Conservation (phyloP, 1,140 invertebrate species). For the Zaprionus lachaisei region DNA sequence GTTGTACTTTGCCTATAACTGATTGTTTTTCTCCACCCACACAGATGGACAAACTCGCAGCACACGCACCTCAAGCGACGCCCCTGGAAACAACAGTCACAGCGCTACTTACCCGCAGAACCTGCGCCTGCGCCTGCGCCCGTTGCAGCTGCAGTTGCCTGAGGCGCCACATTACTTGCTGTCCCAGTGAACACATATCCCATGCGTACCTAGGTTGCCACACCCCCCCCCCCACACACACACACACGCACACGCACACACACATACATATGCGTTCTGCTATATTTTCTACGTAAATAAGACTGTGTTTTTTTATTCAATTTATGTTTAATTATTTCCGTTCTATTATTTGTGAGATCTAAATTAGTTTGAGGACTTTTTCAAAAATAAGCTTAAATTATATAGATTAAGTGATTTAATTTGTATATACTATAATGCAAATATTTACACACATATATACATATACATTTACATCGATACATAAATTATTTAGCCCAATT, state of each 20-base stretch:
- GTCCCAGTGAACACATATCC: slow-evolving; percentile 62
- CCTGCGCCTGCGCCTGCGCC: slow-evolving; percentile 23
- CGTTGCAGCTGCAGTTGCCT: slow-evolving; percentile 27
- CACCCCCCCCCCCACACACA: slow-evolving; percentile 8
- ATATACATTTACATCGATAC: slow-evolving; percentile 21
- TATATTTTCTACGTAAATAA: slow-evolving; percentile 69
- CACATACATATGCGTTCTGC: slow-evolving; percentile 23
- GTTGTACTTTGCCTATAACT: background rate
- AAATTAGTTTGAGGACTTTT: slow-evolving; percentile 10
- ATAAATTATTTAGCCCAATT: slow-evolving; percentile 79
- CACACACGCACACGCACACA: slow-evolving; percentile 1
- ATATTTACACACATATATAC: slow-evolving; percentile 35
- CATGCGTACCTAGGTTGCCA: slow-evolving; percentile 59
- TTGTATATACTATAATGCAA: slow-evolving; percentile 63
- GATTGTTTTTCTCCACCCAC: background rate
- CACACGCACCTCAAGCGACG: slow-evolving; percentile 73
- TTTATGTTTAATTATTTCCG: slow-evolving; percentile 55
- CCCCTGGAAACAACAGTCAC: slow-evolving; percentile 74
- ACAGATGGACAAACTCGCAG: slow-evolving; percentile 73
- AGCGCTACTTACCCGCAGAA: slow-evolving; percentile 30
- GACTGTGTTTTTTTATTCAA: slow-evolving; percentile 75
- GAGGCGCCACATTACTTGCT: background rate
- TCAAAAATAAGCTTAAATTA: slow-evolving; percentile 43
- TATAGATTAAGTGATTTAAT: slow-evolving; percentile 56
- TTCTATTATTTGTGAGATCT: slow-evolving; percentile 12